Percentiles rank a stretch among this genome's conserved stretches.
Evolutionary conservation across 2,113 vertebrate genomes (phyloP).

Genomic region (Galbula dea): DNA sequence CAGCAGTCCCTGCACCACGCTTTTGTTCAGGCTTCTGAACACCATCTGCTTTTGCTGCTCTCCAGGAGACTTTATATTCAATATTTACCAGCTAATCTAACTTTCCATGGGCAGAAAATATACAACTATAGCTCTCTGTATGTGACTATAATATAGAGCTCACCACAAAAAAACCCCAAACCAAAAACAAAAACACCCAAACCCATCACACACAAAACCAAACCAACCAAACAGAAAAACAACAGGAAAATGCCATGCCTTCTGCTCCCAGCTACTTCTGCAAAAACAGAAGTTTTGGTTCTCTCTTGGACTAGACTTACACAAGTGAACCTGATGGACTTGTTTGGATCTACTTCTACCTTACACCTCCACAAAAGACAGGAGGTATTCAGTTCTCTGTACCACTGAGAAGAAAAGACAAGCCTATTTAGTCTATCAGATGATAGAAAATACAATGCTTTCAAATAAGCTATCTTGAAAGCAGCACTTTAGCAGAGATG

Average conservation of each 20-base stretch:
- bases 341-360: not conserved
- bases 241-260: not conserved
- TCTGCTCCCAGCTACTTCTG: slow-evolving; percentile 9
- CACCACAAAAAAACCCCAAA: not conserved
- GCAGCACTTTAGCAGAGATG: not conserved
- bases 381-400: not conserved
- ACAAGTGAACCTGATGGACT: not conserved
- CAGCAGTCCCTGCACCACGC: not conserved
- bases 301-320: not conserved
- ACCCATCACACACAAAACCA: no score
- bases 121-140: not conserved
- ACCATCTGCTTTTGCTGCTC: not conserved
- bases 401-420: not conserved
- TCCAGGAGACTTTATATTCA: not conserved
- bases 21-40: not conserved
- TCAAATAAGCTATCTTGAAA: not conserved
- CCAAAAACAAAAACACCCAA: no score
- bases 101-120: not conserved
- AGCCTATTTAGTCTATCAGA: not conserved
- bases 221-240: no score
- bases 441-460: not conserved
- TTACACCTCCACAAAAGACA: not conserved
- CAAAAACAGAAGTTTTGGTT: slow-evolving; percentile 30
- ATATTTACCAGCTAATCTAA: not conserved
- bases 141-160: not conserved